Percentiles rank a stretch among this genome's conserved stretches.
Evolutionary conservation across 2,797 vertebrate species (phyloP).

Genomic region (Spinus olivaceus): DNA sequence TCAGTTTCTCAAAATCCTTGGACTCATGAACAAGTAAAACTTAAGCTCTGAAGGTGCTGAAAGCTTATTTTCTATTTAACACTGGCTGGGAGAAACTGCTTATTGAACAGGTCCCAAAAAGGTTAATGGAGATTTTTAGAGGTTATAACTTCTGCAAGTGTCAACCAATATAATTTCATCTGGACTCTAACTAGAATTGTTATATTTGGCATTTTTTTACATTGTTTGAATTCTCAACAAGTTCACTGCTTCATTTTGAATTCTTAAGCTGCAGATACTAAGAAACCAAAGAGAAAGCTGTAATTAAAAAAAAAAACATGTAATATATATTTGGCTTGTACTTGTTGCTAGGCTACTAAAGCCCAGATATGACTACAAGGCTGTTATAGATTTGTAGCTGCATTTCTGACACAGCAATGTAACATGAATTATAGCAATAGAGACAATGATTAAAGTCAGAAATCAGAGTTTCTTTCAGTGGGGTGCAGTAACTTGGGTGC

Average conservation of each 20-base stretch:
- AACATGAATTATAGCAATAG: background rate
- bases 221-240: background rate
- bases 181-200: background rate
- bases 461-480: background rate
- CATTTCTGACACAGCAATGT: background rate
- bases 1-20: background rate
- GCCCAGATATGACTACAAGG: background rate
- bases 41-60: background rate
- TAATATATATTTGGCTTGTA: background rate
- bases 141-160: background rate
- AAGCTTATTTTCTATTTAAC: background rate
- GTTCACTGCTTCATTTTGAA: background rate
- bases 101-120: background rate
- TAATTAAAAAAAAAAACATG: background rate
- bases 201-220: background rate
- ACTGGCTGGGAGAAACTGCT: background rate
- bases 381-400: background rate
- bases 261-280: background rate
- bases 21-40: background rate
- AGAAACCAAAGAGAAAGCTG: background rate
- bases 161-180: background rate
- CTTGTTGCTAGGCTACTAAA: constrained; percentile 45
- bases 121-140: background rate
- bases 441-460: background rate
- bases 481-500: background rate